phyloP scores from a whole-genome alignment of 2,113 vertebrate species.

The Heptranchias perlo region DNA sequence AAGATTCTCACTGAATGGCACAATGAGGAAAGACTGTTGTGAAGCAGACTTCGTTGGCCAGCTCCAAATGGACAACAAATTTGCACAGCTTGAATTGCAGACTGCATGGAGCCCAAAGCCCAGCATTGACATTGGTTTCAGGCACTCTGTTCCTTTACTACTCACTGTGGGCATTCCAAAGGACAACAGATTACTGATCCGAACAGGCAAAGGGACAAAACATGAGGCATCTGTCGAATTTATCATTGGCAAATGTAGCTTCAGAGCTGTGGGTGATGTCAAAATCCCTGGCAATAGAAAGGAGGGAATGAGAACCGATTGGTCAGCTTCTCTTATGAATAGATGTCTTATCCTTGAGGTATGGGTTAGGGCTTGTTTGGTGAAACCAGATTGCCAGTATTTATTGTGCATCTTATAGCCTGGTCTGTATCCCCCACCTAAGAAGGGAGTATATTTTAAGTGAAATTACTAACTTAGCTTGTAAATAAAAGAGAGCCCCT shows the following conservation, averaged over 20 bases:
- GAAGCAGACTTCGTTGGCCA: slow-evolving; percentile 45
- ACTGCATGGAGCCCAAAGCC: slow-evolving; percentile 44
- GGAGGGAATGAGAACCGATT: slow-evolving; percentile 43
- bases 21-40: slow-evolving; percentile 49
- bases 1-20: slow-evolving; percentile 56
- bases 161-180: slow-evolving; percentile 54
- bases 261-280: slow-evolving; percentile 51
- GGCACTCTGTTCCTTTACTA: slow-evolving; percentile 54
- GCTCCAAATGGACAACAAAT: slow-evolving; percentile 45
- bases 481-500: neutral
- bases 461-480: neutral
- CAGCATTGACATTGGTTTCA: slow-evolving; percentile 50
- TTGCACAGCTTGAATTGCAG: slow-evolving; percentile 47
- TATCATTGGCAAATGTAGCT: slow-evolving; percentile 56
- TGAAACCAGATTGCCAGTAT: neutral
- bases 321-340: slow-evolving; percentile 53
- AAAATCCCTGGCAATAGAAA: slow-evolving; percentile 43
- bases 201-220: slow-evolving; percentile 39
- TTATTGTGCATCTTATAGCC: neutral
- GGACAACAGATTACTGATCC: slow-evolving; percentile 50
- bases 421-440: neutral
- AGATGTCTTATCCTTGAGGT: slow-evolving; percentile 61
- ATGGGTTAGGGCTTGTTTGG: slow-evolving; percentile 23
- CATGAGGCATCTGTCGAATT: slow-evolving; percentile 46
- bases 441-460: neutral